Evolutionary conservation across 2,113 vertebrate genomes (phyloP).

Genomic region (Suncus etruscus): DNA sequence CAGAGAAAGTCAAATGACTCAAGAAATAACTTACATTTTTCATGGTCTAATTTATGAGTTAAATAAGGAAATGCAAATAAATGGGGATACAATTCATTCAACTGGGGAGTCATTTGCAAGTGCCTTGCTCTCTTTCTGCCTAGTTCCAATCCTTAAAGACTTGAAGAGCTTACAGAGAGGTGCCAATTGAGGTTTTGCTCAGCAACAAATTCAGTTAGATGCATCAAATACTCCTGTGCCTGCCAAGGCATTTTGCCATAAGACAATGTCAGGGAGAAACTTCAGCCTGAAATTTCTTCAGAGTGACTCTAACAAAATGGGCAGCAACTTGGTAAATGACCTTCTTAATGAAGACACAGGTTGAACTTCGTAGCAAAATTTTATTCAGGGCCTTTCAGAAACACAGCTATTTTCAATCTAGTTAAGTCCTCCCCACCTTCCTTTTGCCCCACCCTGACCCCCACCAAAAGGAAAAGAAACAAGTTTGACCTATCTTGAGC

Average conservation of each 20-base stretch:
- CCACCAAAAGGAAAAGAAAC: slow-evolving; percentile 69
- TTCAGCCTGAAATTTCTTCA: background rate
- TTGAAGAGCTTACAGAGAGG: background rate
- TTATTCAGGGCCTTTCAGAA: slow-evolving; percentile 68
- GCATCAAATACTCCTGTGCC: background rate
- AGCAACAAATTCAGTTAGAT: slow-evolving; percentile 48
- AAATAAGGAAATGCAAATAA: background rate
- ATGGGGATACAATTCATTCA: too few species aligned
- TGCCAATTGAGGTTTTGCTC: background rate
- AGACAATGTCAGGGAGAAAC: background rate
- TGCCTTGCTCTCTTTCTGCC: background rate
- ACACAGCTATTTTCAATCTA: slow-evolving; percentile 65
- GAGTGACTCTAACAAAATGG: slow-evolving; percentile 9
- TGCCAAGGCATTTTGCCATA: slow-evolving; percentile 25
- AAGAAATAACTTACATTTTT: background rate
- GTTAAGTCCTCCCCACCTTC: slow-evolving; percentile 50
- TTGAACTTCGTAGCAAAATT: slow-evolving; percentile 41
- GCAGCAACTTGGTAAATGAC: slow-evolving; percentile 57
- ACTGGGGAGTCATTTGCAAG: background rate
- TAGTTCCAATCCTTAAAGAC: background rate
- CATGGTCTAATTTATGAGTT: background rate
- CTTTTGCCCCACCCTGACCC: slow-evolving; percentile 8
- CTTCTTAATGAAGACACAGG: slow-evolving; percentile 63
- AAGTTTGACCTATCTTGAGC: slow-evolving; percentile 81
- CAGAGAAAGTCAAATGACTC: background rate